A percentile compares a stretch with the other conserved stretches of the same genome.
Conservation (phyloP, 1,140 invertebrate genomes). For the Pseudobourletiella spinata region DNA sequence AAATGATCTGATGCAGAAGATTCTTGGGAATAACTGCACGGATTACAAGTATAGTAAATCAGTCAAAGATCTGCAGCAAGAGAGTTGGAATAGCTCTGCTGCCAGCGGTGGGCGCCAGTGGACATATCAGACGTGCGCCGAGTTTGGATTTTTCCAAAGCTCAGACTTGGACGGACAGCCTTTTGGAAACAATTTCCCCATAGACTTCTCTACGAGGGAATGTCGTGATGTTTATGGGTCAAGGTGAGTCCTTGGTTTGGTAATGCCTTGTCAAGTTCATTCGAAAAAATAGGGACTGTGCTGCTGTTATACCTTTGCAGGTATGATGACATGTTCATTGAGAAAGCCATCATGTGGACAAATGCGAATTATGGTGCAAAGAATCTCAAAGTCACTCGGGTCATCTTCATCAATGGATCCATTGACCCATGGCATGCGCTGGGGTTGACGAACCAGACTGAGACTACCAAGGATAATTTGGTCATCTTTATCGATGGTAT, state of each 20-base stretch:
- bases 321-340: constrained; percentile 51
- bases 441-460: constrained; percentile 23
- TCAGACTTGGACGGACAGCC: constrained; percentile 46
- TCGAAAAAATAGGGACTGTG: too few relatives aligned
- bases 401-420: constrained; percentile 80
- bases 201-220: constrained; percentile 46
- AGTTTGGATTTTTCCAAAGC: constrained; percentile 52
- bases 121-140: constrained; percentile 52
- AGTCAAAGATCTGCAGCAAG: constrained; percentile 59
- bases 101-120: constrained; percentile 38
- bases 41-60: constrained; percentile 74
- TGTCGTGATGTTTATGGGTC: constrained; percentile 48
- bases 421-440: constrained; percentile 86
- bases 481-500: constrained; percentile 35
- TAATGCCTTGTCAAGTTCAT: too few relatives aligned
- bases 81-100: constrained; percentile 54
- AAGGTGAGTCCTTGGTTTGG: too few relatives aligned
- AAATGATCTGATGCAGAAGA: constrained; percentile 58
- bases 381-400: constrained; percentile 57
- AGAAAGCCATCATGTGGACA: constrained; percentile 54
- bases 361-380: constrained; percentile 72
- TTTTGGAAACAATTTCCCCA: constrained; percentile 46
- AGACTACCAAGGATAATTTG: constrained; percentile 23
- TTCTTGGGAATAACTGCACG: constrained; percentile 63
- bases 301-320: constrained; percentile 37